Base-by-base conservation (phyloP, 2,888 invertebrate genomes). In the Ornithoptera alexandrae region DNA sequence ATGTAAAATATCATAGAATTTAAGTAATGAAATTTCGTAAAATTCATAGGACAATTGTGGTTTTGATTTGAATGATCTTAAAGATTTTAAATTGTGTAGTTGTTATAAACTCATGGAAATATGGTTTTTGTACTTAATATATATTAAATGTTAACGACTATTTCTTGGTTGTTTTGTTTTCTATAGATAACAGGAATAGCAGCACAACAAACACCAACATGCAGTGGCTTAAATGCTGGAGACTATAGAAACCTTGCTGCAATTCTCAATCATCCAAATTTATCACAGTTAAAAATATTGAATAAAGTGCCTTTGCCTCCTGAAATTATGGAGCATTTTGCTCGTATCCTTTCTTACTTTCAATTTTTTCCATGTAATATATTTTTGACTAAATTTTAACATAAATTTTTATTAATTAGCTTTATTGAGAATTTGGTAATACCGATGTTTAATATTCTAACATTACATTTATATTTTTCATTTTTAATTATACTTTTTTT, bases 321-420 rank as follows among this genome's bases (percentile, higher is more conserved):
- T 12, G 98, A 98, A 93, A 96, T 99, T 72, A 95, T 98, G 91
- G 98, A 99, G 90, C 97, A 98, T 87, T 97, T 98, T 93, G 96
- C 96, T 77, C 97, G 98, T 98, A 97, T 96, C 96, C 95, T 95
- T 95, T 93, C 42, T 30, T 15, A 10, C 18, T 22, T 62, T 42
- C 24, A 36, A 53, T 56, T 63, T 5, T 12, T 62, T 22, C 22
- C 12, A 4, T 62, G 17, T 42, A 22, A 62, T 3, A 10, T 17
- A 50, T 5, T 50, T 50, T 12, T 17, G 10, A 17, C 2, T 2
- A 17, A 50, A 50, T 50, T 50, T 50, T 18, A 17, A 17, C 17
- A 50, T 15, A 12, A 1, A 17, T 5, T 50, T 18, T 50, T 50
- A 15, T 1, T 39, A 39, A 10, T 50, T 50, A 50, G 18, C 18